These are phyloP conservation scores for Mallotus villosus DNA, from an alignment of 2,797 vertebrate species.

Conservation along the genomic window DNA sequence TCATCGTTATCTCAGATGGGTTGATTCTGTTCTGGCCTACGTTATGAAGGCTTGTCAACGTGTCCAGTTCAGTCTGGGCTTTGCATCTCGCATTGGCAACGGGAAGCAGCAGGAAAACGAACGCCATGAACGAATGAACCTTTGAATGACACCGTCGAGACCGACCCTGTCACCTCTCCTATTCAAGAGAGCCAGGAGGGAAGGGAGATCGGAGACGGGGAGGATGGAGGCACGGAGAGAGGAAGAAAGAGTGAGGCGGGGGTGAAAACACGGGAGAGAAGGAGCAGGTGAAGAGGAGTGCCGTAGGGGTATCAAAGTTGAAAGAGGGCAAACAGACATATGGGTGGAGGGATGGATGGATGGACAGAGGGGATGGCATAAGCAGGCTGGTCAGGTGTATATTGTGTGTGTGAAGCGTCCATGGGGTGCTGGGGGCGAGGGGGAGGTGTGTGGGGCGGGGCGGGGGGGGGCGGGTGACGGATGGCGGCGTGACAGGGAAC, in stretches of 20 bases:
- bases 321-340: neutral
- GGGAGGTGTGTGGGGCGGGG: neutral
- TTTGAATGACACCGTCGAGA: no score
- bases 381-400: neutral
- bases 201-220: no score
- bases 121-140: no score
- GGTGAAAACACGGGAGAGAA: neutral
- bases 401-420: conserved; percentile 17
- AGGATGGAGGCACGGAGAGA: neutral
- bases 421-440: conserved; percentile 5
- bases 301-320: neutral
- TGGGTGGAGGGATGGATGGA: neutral
- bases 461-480: conserved; percentile 42
- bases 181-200: neutral
- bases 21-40: no score
- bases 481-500: conserved; percentile 67
- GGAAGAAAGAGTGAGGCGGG: neutral
- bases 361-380: neutral
- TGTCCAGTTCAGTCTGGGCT: no score
- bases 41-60: no score
- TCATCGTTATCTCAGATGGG: no score
- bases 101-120: no score
- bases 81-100: neutral
- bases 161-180: no score
- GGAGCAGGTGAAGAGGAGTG: neutral